phyloP scores from a whole-genome alignment of 2,888 invertebrate species.

The Scotopteryx bipunctaria region DNA sequence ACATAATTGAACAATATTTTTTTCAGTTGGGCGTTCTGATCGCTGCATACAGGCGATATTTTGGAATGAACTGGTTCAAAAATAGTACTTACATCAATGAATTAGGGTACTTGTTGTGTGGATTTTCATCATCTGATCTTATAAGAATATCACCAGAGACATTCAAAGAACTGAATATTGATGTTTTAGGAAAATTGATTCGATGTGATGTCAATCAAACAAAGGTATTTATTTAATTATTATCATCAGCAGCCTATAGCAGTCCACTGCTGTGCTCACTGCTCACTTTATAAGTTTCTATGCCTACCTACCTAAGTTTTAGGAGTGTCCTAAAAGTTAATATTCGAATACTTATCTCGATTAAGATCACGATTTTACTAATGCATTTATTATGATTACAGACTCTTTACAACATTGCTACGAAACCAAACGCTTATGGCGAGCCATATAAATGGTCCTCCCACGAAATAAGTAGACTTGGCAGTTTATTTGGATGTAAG shows the following conservation, averaged over 20 bases:
- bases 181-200: slow-evolving; percentile 57
- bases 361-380: too few species aligned
- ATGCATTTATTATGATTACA: slow-evolving; percentile 47
- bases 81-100: slow-evolving; percentile 64
- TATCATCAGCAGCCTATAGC: too few species aligned
- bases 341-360: too few species aligned
- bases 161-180: slow-evolving; percentile 59
- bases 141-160: slow-evolving; percentile 56
- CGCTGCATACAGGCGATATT: slow-evolving; percentile 69
- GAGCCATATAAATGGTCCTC: slow-evolving; percentile 72
- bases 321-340: too few species aligned
- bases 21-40: slow-evolving; percentile 65
- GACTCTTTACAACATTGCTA: slow-evolving; percentile 68
- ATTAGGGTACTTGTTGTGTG: slow-evolving; percentile 69
- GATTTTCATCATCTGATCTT: slow-evolving; percentile 65
- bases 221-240: slow-evolving; percentile 44
- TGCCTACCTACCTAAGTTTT: neutral
- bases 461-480: slow-evolving; percentile 63
- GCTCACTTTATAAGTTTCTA: too few species aligned
- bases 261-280: too few species aligned
- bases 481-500: slow-evolving; percentile 63
- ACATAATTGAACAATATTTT: too few species aligned
- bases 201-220: slow-evolving; percentile 62
- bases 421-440: slow-evolving; percentile 63
- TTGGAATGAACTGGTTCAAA: slow-evolving; percentile 60